Conservation (phyloP, 1,140 invertebrate species). For the Pseudomyrmex concolor region DNA sequence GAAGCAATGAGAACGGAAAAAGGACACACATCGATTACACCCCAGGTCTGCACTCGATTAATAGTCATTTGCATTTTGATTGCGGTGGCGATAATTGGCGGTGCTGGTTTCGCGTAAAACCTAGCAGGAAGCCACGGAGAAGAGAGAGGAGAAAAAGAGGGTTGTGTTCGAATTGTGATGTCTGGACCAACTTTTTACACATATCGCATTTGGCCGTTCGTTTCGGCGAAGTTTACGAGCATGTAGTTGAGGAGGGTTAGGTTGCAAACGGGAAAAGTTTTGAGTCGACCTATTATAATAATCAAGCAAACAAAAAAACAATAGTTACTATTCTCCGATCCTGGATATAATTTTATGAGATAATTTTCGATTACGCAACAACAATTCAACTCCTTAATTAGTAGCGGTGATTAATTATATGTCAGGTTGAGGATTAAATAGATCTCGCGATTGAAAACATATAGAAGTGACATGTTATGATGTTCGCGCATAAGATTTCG, state of each 20-base stretch:
- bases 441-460: slow-evolving; percentile 15
- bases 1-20: background rate
- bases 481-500: background rate
- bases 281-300: background rate
- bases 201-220: background rate
- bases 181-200: slow-evolving; percentile 9
- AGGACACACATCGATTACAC: slow-evolving; percentile 39
- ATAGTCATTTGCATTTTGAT: slow-evolving; percentile 74
- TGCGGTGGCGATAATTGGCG: slow-evolving; percentile 64
- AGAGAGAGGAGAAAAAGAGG: background rate
- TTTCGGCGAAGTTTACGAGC: background rate
- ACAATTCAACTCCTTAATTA: slow-evolving; percentile 50
- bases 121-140: slow-evolving; percentile 6
- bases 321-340: background rate
- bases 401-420: slow-evolving; percentile 26
- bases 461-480: background rate
- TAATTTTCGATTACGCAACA: background rate
- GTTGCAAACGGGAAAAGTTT: slow-evolving; percentile 10
- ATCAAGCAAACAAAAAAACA: slow-evolving; percentile 1
- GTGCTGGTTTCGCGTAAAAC: slow-evolving; percentile 60
- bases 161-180: slow-evolving; percentile 2
- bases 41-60: slow-evolving; percentile 61
- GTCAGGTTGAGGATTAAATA: background rate
- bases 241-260: background rate
- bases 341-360: slow-evolving; percentile 19